Evolutionary conservation across 2,113 vertebrate species (phyloP), one percentile per base, ranked within the genome.

Genomic region (Rhadina sibilatrix): DNA sequence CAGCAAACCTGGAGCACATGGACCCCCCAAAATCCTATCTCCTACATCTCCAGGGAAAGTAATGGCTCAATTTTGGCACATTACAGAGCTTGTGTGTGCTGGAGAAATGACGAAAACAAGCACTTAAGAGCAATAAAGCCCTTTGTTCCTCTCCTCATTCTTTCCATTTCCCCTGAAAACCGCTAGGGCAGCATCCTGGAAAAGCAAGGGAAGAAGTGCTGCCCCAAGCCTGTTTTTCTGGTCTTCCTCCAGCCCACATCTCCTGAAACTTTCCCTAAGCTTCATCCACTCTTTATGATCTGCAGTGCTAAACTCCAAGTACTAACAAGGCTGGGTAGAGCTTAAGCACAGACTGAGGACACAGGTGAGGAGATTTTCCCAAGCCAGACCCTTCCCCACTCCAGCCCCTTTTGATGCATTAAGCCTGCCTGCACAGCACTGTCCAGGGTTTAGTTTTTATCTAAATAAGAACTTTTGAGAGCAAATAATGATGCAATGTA

Each of bases 141-240:
- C 49, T 95, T 94, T 95, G 89, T 94, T 95, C 72, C 68, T 72
- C 84, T 85, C 60, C 66, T 93, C 90, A 85, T 95, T 91, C 82
- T 91, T 96, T 92, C 95, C 80, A 92, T 93, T 96, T 94, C 91
- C 95, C 93, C 66, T 82, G 59, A 78, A 96, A 96, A 93, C 81
- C 81, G 0, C 93, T 18, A 46, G 40, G 5, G 5, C 76, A 78
- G 60, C 52, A 2, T 49, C n/a, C 89, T 76, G 56, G 94, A 71
- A 93, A 63, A 78, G 72, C 83, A 69, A 35, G 64, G 57, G 59
- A 84, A 47, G 60, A 78, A 94, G 24, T 1, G 0, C 92, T 44
- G 69, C 61, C 90, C 33, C 53, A 33, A 78, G 87, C 72, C 61
- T 77, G 24, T 89, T 78, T 64, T 37, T 83, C 33, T 84, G 81